phyloP scores from a whole-genome alignment of 2,113 vertebrate species.

The Riparia riparia region DNA sequence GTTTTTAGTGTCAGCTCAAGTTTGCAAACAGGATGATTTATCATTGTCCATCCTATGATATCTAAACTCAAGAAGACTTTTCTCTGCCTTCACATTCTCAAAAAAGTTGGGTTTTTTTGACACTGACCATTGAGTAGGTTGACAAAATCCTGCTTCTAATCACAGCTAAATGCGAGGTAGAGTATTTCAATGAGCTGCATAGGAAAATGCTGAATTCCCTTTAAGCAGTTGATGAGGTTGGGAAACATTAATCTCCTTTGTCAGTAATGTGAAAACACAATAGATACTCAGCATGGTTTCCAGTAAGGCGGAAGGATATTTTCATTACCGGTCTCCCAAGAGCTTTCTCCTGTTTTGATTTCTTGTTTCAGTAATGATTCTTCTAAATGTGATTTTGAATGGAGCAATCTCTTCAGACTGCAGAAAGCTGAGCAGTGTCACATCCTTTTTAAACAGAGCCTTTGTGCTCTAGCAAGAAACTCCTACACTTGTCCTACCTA shows the following conservation, averaged over 20 bases:
- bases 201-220: not conserved
- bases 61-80: not conserved
- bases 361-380: not conserved
- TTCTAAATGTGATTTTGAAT: not conserved
- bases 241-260: not conserved
- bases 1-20: not conserved
- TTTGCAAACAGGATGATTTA: not conserved
- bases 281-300: not conserved
- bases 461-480: not conserved
- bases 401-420: not conserved
- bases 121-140: not conserved
- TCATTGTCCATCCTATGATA: not conserved
- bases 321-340: not conserved
- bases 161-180: not conserved
- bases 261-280: not conserved
- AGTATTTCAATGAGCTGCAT: not conserved
- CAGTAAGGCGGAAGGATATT: conserved; percentile 32
- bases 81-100: not conserved
- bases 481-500: not conserved
- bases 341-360: conserved; percentile 53
- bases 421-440: not conserved
- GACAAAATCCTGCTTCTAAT: not conserved
- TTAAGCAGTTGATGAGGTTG: not conserved
- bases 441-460: not conserved
- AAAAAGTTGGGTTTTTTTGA: not conserved